Evolutionary conservation across 2,888 invertebrate genomes (phyloP).

Genomic region (Sipha maydis): DNA sequence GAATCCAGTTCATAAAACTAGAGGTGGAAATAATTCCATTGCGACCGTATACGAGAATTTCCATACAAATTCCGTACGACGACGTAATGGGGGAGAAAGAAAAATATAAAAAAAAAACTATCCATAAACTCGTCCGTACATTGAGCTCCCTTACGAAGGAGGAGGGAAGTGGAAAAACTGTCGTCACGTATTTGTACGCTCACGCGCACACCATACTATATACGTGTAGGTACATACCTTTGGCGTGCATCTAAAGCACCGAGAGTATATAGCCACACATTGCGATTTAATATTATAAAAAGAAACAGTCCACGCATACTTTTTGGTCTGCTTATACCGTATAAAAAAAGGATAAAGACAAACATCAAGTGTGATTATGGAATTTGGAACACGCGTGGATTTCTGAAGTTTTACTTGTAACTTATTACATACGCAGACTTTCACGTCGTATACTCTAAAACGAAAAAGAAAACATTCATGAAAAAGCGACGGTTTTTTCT

Average conservation of each 20-base stretch:
- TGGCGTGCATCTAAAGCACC: neutral
- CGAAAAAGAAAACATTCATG: no score
- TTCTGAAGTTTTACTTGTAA: neutral
- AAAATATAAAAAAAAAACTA: neutral
- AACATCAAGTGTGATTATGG: slow-evolving; percentile 5
- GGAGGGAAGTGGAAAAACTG: neutral
- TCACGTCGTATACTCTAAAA: no score
- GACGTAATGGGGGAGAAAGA: neutral
- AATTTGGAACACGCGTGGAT: neutral
- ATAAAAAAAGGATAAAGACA: slow-evolving; percentile 6
- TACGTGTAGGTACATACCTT: neutral
- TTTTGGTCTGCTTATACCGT: neutral
- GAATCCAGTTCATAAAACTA: slow-evolving; percentile 18
- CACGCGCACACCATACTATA: neutral
- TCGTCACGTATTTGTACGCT: slow-evolving; percentile 27
- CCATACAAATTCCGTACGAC: slow-evolving; percentile 8
- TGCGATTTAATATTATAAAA: slow-evolving; percentile 18
- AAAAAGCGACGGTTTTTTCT: no score
- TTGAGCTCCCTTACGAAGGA: neutral
- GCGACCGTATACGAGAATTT: neutral
- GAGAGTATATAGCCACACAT: neutral
- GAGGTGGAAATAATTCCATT: slow-evolving; percentile 21
- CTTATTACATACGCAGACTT: neutral
- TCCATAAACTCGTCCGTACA: neutral
- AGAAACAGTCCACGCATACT: neutral